Conservation (phyloP, 2,113 vertebrate genomes). For the Oryzias javanicus region DNA sequence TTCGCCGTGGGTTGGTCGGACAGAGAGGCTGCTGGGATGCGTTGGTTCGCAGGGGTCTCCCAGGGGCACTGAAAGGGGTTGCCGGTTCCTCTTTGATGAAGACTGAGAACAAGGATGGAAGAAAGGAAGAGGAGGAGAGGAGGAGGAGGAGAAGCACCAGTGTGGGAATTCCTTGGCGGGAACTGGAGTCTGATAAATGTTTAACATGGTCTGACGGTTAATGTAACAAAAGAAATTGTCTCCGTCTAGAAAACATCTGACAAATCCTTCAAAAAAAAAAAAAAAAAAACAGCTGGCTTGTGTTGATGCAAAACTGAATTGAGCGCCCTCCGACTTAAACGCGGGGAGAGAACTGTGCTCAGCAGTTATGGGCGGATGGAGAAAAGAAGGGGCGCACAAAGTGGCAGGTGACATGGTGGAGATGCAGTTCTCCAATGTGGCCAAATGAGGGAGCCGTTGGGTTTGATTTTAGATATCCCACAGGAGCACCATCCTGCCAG, state of each 20-base stretch:
- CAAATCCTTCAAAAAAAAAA: conserved; percentile 30
- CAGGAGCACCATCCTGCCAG: conserved; percentile 63
- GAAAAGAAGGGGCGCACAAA: neutral
- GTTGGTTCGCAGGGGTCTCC: conserved; percentile 25
- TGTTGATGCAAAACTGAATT: too few relatives aligned
- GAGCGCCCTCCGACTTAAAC: neutral
- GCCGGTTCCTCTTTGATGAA: conserved; percentile 51
- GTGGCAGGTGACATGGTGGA: neutral
- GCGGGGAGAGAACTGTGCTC: neutral
- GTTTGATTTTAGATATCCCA: conserved; percentile 61
- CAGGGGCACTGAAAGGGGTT: conserved; percentile 8
- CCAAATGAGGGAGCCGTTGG: conserved; percentile 68
- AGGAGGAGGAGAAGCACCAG: conserved; percentile 45
- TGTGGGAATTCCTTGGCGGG: conserved; percentile 52
- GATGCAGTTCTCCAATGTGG: conserved; percentile 25
- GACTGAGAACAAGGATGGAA: conserved; percentile 34
- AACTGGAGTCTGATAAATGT: conserved; percentile 60
- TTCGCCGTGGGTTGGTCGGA: conserved; percentile 38
- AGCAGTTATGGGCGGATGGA: neutral
- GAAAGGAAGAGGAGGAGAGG: conserved; percentile 23
- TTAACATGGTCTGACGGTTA: conserved; percentile 56
- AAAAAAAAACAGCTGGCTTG: too few relatives aligned
- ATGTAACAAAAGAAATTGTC: conserved; percentile 55
- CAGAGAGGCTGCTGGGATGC: conserved; percentile 29
- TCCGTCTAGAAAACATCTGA: conserved; percentile 53